phyloP scores from a whole-genome alignment of 2,888 invertebrate species.

The Dioctria rufipes region DNA sequence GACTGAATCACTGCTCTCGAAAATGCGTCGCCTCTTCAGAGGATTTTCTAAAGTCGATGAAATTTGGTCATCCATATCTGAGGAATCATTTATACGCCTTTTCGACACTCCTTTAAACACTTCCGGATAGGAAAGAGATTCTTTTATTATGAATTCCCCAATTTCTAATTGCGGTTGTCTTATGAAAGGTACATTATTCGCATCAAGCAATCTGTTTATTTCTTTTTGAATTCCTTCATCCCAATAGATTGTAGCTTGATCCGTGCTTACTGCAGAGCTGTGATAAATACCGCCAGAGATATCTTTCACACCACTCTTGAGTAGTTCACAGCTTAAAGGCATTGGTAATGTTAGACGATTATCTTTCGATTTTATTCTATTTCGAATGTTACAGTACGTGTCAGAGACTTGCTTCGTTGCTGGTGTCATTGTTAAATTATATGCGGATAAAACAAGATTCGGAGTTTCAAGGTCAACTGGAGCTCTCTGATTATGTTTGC shows the following conservation, averaged over 20 bases:
- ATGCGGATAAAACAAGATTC: constrained; percentile 67
- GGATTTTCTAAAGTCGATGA: constrained; percentile 56
- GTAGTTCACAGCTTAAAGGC: constrained; percentile 68
- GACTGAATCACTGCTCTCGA: constrained; percentile 49
- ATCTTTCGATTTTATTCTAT: constrained; percentile 61
- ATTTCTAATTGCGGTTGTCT: constrained; percentile 63
- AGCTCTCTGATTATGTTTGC: constrained; percentile 55
- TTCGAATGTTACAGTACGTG: constrained; percentile 66
- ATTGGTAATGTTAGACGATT: constrained; percentile 62
- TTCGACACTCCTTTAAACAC: constrained; percentile 63
- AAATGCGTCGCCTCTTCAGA: constrained; percentile 59
- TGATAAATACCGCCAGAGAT: constrained; percentile 67
- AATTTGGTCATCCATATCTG: neutral
- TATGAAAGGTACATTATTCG: constrained; percentile 67
- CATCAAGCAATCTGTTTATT: constrained; percentile 60
- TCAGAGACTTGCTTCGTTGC: constrained; percentile 66
- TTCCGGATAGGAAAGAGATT: constrained; percentile 64
- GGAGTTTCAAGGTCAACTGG: constrained; percentile 64
- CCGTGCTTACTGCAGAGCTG: constrained; percentile 66
- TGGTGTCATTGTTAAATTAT: constrained; percentile 69
- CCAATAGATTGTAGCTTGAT: constrained; percentile 66
- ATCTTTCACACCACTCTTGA: constrained; percentile 65
- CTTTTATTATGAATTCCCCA: constrained; percentile 57
- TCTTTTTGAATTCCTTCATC: constrained; percentile 59
- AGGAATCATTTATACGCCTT: constrained; percentile 60